A percentile compares a stretch with the other conserved stretches of the same genome.
Conservation (phyloP, 1,140 invertebrate genomes). For the Papilio helenus region DNA sequence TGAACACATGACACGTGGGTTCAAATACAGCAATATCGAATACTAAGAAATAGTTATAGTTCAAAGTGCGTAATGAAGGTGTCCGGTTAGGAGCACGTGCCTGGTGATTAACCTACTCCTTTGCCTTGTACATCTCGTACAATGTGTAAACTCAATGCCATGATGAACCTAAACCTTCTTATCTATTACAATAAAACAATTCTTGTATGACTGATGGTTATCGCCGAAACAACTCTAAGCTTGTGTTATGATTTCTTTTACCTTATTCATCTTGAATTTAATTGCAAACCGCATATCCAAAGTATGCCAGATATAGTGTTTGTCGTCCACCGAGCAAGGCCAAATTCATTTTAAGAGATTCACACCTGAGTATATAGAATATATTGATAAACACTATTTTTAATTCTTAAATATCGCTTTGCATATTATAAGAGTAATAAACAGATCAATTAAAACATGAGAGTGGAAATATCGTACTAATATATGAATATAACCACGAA, state of each 20-base stretch:
- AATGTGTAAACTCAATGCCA: background rate
- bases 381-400: background rate
- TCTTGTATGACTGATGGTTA: too few relatives aligned
- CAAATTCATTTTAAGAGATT: too few relatives aligned
- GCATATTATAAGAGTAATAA: slow-evolving; percentile 1
- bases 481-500: slow-evolving; percentile 38
- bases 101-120: background rate
- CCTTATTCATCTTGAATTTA: too few relatives aligned
- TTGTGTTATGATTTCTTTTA: too few relatives aligned
- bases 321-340: too few relatives aligned
- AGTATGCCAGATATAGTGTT: too few relatives aligned
- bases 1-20: background rate
- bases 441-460: slow-evolving; percentile 1
- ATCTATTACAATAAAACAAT: background rate
- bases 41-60: slow-evolving; percentile 7
- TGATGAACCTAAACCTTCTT: background rate
- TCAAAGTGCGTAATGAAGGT: background rate
- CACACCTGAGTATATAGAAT: too few relatives aligned
- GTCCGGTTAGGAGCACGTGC: background rate
- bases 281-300: too few relatives aligned
- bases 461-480: slow-evolving; percentile 26
- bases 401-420: background rate
- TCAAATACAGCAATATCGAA: background rate
- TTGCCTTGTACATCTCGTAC: background rate
- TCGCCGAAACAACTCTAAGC: too few relatives aligned